Conservation (phyloP, 2,113 vertebrate genomes). For the Pleuronectes platessa region DNA sequence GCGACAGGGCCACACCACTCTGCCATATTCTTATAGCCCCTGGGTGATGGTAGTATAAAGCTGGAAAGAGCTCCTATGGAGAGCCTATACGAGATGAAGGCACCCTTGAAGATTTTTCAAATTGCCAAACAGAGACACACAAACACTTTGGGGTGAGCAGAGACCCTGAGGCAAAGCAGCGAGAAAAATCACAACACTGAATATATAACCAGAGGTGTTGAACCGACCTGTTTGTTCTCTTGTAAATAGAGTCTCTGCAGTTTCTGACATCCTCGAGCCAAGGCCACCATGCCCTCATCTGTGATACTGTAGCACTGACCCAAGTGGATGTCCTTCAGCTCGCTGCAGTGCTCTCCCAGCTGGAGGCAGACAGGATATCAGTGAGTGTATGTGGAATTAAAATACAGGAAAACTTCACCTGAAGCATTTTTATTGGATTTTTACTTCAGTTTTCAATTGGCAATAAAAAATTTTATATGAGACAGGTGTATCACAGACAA, state of each 20-base stretch:
- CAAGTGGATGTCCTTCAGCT: constrained; percentile 96
- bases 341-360: constrained; percentile 93
- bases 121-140: constrained; percentile 2
- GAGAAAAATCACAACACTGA: not conserved
- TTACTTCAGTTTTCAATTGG: not conserved
- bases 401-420: not conserved
- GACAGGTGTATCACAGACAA: not conserved
- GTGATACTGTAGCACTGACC: constrained; percentile 98
- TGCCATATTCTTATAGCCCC: not conserved
- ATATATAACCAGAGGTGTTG: not conserved
- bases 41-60: not conserved
- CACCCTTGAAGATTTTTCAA: not conserved
- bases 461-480: not conserved
- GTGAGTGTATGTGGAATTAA: not conserved
- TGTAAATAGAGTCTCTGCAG: constrained; percentile 98
- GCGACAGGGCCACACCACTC: not conserved
- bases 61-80: not conserved
- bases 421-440: not conserved
- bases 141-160: not conserved
- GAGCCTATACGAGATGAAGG: not conserved
- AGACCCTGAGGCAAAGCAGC: not conserved
- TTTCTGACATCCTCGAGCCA: constrained; percentile 94
- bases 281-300: constrained; percentile 94
- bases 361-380: constrained; percentile 60
- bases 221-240: constrained; percentile 98